phyloP scores from a whole-genome alignment of 2,888 invertebrate species.

The Melinaea menophilus region DNA sequence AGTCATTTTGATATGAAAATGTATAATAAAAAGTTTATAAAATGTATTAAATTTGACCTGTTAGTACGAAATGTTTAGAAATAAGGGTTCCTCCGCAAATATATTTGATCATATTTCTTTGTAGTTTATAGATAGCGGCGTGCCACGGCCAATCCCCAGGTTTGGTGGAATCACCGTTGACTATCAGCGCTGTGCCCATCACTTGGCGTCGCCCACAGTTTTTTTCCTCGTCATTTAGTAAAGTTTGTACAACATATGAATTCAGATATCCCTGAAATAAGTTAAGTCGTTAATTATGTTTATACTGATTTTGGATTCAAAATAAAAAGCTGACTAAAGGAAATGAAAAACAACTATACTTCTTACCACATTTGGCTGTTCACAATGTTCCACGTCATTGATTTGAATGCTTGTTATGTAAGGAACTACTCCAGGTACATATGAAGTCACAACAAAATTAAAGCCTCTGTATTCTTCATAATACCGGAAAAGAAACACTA shows the following conservation, averaged over 20 bases:
- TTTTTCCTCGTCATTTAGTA: slow-evolving; percentile 12
- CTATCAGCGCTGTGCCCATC: slow-evolving; percentile 49
- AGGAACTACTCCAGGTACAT: slow-evolving; percentile 18
- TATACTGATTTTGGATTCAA: too few species aligned
- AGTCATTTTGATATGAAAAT: too few species aligned
- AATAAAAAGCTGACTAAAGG: too few species aligned
- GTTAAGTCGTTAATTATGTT: too few species aligned
- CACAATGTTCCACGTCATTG: slow-evolving; percentile 19
- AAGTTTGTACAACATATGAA: slow-evolving; percentile 2
- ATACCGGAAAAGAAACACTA: neutral
- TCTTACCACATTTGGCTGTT: slow-evolving; percentile 20
- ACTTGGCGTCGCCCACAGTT: slow-evolving; percentile 51
- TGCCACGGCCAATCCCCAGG: slow-evolving; percentile 69
- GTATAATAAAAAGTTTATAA: neutral
- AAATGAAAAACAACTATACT: too few species aligned
- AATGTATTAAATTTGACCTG: slow-evolving; percentile 40
- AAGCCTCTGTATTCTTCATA: neutral
- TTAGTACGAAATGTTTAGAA: slow-evolving; percentile 47
- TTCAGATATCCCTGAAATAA: neutral
- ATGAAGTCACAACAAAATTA: slow-evolving; percentile 4
- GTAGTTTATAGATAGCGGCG: slow-evolving; percentile 48
- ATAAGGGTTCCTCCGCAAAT: slow-evolving; percentile 60
- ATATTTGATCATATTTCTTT: slow-evolving; percentile 40
- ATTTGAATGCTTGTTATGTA: slow-evolving; percentile 20
- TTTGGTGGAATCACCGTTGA: slow-evolving; percentile 47